Conservation (phyloP, 2,797 vertebrate species). For the Gadopsis marmoratus region DNA sequence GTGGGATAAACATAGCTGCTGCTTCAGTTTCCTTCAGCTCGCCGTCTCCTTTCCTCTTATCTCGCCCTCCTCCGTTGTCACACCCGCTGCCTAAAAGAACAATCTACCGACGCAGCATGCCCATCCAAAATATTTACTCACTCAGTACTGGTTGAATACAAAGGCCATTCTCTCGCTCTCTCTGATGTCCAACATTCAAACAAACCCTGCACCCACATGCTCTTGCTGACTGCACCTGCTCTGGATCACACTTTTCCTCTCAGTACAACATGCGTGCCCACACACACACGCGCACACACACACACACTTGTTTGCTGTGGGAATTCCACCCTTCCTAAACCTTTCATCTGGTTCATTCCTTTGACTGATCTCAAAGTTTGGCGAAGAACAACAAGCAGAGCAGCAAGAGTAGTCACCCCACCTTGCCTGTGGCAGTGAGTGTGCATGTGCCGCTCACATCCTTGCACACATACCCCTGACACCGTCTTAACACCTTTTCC, state of each 20-base stretch:
- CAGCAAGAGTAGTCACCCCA: conserved; percentile 39
- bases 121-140: conserved; percentile 81
- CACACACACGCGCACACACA: neutral
- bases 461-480: conserved; percentile 46
- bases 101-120: conserved; percentile 73
- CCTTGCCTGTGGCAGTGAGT: conserved; percentile 48
- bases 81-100: conserved; percentile 72
- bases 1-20: conserved; percentile 67
- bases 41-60: conserved; percentile 53
- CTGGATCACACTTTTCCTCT: conserved; percentile 24
- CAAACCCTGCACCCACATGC: conserved; percentile 45
- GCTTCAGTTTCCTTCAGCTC: conserved; percentile 58
- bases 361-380: conserved; percentile 53
- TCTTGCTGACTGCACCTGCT: conserved; percentile 59
- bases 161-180: conserved; percentile 69
- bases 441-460: conserved; percentile 44
- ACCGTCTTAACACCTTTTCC: conserved; percentile 62
- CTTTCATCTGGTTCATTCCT: conserved; percentile 45
- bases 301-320: conserved; percentile 39
- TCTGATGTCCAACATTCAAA: conserved; percentile 73
- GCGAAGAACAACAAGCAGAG: conserved; percentile 40
- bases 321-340: conserved; percentile 43
- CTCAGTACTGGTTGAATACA: conserved; percentile 68
- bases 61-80: conserved; percentile 42
- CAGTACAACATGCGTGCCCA: neutral